Evolutionary conservation across 2,888 invertebrate species (phyloP).

Genomic region (Hirtodrosophila cameraria): DNA sequence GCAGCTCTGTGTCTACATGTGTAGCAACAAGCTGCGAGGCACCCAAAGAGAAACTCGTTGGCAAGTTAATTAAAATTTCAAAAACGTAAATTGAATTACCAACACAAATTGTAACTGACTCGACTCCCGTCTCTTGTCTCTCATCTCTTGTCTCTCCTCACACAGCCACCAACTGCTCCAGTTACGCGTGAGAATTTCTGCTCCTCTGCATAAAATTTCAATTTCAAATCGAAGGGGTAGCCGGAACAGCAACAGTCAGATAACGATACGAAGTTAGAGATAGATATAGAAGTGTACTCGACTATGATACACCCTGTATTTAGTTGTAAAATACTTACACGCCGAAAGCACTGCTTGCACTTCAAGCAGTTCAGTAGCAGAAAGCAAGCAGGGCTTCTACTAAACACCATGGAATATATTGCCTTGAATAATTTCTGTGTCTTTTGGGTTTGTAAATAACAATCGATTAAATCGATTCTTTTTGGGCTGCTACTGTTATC

Average conservation of each 20-base stretch:
- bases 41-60: slow-evolving; percentile 58
- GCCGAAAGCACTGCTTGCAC: too few relatives aligned
- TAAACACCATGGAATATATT: too few relatives aligned
- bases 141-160: background rate
- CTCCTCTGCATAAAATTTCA: slow-evolving; percentile 80
- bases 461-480: too few relatives aligned
- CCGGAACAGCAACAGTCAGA: background rate
- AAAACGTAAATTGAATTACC: slow-evolving; percentile 79
- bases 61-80: slow-evolving; percentile 81
- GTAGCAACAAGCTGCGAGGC: slow-evolving; percentile 27
- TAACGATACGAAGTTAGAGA: background rate
- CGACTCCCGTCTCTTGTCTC: slow-evolving; percentile 4
- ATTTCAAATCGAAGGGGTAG: slow-evolving; percentile 56
- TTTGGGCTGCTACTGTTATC: too few relatives aligned
- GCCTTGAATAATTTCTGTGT: too few relatives aligned
- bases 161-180: slow-evolving; percentile 70
- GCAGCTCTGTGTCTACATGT: slow-evolving; percentile 25
- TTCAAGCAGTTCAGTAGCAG: too few relatives aligned
- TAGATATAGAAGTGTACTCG: background rate
- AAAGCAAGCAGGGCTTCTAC: too few relatives aligned
- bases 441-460: too few relatives aligned
- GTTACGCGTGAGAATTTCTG: slow-evolving; percentile 82
- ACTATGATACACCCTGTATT: too few relatives aligned
- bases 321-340: too few relatives aligned
- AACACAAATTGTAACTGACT: slow-evolving; percentile 72